Percentiles rank a stretch among this genome's conserved stretches.
phyloP scores from a whole-genome alignment of 2,113 vertebrate genomes.

The Dromiciops gliroides region DNA sequence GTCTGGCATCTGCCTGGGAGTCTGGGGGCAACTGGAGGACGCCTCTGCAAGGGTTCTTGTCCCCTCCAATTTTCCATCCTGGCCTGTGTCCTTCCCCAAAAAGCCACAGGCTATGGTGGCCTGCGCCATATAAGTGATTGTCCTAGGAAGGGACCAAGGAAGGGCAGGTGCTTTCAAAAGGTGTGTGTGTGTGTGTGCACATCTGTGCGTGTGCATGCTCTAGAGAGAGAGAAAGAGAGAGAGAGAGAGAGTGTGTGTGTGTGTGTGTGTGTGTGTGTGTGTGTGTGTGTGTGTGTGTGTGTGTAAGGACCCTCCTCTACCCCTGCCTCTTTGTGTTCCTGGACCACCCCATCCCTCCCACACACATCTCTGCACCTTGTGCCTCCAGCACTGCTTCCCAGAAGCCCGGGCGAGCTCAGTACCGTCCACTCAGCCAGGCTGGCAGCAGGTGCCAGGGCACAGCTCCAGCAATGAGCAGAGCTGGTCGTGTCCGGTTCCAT shows the following conservation, averaged over 20 bases:
- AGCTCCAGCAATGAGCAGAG: neutral
- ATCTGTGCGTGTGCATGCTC: neutral
- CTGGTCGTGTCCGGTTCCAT: slow-evolving; percentile 12
- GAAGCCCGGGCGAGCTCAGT: slow-evolving; percentile 33
- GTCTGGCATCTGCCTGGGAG: slow-evolving; percentile 26
- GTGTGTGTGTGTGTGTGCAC: accelerated
- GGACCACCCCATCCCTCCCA: neutral
- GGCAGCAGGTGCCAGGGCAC: neutral
- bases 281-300: no score
- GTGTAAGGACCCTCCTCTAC: neutral
- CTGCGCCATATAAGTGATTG: slow-evolving; percentile 24
- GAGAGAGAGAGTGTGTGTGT: accelerated
- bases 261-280: neutral
- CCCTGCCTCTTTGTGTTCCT: neutral
- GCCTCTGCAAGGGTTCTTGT: slow-evolving; percentile 69
- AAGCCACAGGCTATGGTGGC: slow-evolving; percentile 23
- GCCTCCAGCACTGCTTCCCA: slow-evolving; percentile 22
- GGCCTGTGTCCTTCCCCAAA: slow-evolving; percentile 9
- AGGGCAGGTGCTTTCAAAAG: slow-evolving; percentile 33
- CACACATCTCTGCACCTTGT: neutral
- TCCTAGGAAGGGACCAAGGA: slow-evolving; percentile 70
- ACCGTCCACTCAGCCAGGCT: neutral
- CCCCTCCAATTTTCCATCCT: neutral
- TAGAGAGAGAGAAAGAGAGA: no score
- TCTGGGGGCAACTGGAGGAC: slow-evolving; percentile 16